Evolutionary conservation across 37 sponge, comb jelly and placozoan genomes (phyloP), one percentile per base, ranked within the genome.

Genomic region (Beroe ovata): DNA sequence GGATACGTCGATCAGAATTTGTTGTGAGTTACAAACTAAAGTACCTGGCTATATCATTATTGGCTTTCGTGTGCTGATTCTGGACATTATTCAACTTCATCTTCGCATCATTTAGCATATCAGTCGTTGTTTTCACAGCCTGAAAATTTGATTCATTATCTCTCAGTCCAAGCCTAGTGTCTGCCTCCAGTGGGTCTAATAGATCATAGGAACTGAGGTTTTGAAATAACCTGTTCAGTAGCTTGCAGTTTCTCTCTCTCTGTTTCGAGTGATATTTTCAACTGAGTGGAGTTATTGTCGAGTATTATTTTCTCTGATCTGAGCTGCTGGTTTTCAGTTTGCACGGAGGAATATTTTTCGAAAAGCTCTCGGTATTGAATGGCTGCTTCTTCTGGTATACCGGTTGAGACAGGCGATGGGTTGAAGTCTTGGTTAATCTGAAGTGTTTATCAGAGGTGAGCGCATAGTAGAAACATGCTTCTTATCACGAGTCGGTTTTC

Each of bases 161-260:
- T n/a, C n/a, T n/a, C n/a, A n/a, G n/a, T n/a, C n/a, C n/a, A n/a
- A n/a, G n/a, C n/a, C n/a, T n/a, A n/a, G n/a, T n/a, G n/a, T n/a
- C n/a, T n/a, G n/a, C n/a, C n/a, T n/a, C n/a, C n/a, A n/a, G n/a
- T n/a, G n/a, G n/a, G n/a, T n/a, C n/a, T n/a, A n/a, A n/a, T n/a
- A n/a, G n/a, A n/a, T n/a, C n/a, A n/a, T n/a, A n/a, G n/a, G n/a
- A n/a, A n/a, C n/a, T n/a, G n/a, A n/a, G n/a, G n/a, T n/a, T n/a
- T n/a, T n/a, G n/a, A n/a, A n/a, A 47, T 47, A 32, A 77, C 84
- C 84, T 25, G 84, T 77, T 77, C 84, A 77, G 84, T 77, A 14
- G 84, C 84, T 0, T 30, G n/a, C 4, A 77, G 47, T 36, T 41
- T 77, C 22, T 77, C 84, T 29, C 84, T 8, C 54, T 77, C 84